Evolutionary conservation across 2,113 vertebrate genomes (phyloP), one percentile per base, ranked within the genome.

Genomic region (Phalacrocorax carbo): DNA sequence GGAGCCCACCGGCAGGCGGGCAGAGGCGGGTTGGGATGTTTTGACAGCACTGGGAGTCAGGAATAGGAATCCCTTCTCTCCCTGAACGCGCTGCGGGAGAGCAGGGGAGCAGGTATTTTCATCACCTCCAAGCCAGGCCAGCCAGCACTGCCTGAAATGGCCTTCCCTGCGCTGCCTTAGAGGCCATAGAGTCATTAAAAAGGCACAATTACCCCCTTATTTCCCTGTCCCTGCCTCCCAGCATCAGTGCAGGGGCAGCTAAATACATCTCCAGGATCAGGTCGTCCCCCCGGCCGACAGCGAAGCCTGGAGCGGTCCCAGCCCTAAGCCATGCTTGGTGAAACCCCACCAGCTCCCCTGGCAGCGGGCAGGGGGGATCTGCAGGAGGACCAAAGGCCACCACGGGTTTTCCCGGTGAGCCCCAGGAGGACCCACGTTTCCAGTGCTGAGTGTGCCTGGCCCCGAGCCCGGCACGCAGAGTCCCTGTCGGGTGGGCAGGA

Each of bases 251-350:
- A 7, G 86, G 42, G 36, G 30, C 54, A 27, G 30, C 29, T 60
- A 36, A 72, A 16, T 23, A 48, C 4, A 1, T 6, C 36, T 11
- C 15, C 4, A 11, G 60, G 54, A 55, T 11, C 25, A 36, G 16
- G 29, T n/a, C 0, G 1, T 34, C 13, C 14, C 26, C 38, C 21
- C 0, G 0, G 25, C 19, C 2, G 2, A 29, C 7, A 3, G 11
- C 2, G 30, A 57, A 44, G 21, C 27, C 55, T 2, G 13, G 15
- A n/a, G 48, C 0, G 0, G 15, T 40, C 60, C 46, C 52, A 66
- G 38, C 48, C 42, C n/a, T 7, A 8, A 54, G 20, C 23, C 7
- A 19, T 51, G 42, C 81, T 32, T 0, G 0, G 26, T 7, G 11
- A n/a, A 40, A 1, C 11, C 48, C 48, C 55, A 6, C 21, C 25